phyloP scores from a whole-genome alignment of 2,888 invertebrate species.

The Heterodera filipjevi region DNA sequence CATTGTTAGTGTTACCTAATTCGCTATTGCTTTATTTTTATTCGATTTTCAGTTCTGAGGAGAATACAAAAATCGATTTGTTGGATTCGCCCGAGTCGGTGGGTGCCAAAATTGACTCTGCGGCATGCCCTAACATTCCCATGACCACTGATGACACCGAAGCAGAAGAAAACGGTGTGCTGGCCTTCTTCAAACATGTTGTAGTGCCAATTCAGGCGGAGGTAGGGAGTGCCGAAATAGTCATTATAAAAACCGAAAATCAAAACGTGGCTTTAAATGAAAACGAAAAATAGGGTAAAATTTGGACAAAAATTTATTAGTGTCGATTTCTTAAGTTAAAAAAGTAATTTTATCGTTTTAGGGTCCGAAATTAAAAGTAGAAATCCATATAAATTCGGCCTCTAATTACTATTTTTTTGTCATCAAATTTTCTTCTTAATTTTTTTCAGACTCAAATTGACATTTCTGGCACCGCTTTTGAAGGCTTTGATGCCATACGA shows the following conservation, averaged over 20 bases:
- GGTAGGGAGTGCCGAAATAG: constrained; percentile 24
- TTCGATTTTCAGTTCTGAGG: constrained; percentile 86
- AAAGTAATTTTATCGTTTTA: too few species aligned
- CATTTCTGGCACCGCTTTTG: constrained; percentile 37
- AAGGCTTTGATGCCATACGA: constrained; percentile 42
- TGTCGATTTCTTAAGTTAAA: too few species aligned
- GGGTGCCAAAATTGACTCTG: constrained; percentile 68
- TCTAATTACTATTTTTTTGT: not conserved
- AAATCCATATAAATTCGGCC: not conserved
- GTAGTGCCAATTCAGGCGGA: constrained; percentile 76
- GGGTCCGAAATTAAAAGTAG: too few species aligned
- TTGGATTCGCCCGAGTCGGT: constrained; percentile 85
- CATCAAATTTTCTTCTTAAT: not conserved
- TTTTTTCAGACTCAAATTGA: constrained; percentile 18
- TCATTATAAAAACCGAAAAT: too few species aligned
- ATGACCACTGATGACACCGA: constrained; percentile 64
- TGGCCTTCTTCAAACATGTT: constrained; percentile 91
- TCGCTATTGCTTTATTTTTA: too few species aligned
- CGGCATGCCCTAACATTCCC: constrained; percentile 65
- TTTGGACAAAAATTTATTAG: too few species aligned
- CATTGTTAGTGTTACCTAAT: too few species aligned
- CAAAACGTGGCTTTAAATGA: too few species aligned
- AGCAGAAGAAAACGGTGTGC: constrained; percentile 83
- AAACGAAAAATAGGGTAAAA: too few species aligned
- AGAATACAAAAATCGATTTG: constrained; percentile 96